phyloP scores from a whole-genome alignment of 2,113 vertebrate species.

The Chaetura pelagica region DNA sequence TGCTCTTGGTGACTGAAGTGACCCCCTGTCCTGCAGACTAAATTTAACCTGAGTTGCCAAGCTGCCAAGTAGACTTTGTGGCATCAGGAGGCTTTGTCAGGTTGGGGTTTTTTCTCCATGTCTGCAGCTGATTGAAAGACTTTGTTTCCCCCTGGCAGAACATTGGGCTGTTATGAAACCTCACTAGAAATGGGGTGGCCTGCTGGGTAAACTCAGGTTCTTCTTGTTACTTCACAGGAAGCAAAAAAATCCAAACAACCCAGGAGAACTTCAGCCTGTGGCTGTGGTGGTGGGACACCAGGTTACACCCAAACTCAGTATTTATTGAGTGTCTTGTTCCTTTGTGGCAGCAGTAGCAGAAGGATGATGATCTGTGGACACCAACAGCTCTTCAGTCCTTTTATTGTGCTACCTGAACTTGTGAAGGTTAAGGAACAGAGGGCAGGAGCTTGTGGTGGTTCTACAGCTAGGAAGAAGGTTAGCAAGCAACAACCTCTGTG shows the following conservation, averaged over 20 bases:
- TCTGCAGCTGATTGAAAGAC: not conserved
- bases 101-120: conserved; percentile 48
- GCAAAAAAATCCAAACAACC: not conserved
- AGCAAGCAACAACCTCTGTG: not conserved
- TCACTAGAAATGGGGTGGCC: not conserved
- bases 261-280: not conserved
- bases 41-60: conserved; percentile 31
- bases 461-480: not conserved
- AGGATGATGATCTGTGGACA: not conserved
- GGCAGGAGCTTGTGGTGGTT: not conserved
- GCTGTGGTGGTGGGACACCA: not conserved
- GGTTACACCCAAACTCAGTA: not conserved
- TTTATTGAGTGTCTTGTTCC: not conserved
- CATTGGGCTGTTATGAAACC: not conserved
- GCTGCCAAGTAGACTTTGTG: not conserved
- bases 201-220: not conserved
- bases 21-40: conserved; percentile 4
- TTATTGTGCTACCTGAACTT: not conserved
- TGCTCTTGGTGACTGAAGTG: not conserved
- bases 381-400: not conserved
- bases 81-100: conserved; percentile 31
- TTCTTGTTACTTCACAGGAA: not conserved
- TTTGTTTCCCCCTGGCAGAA: not conserved
- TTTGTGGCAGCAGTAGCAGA: not conserved
- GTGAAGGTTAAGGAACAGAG: accelerated